These are phyloP conservation scores for Cremastinae sp. DNA, from an alignment of 2,888 invertebrate species.

Conservation along the genomic window DNA sequence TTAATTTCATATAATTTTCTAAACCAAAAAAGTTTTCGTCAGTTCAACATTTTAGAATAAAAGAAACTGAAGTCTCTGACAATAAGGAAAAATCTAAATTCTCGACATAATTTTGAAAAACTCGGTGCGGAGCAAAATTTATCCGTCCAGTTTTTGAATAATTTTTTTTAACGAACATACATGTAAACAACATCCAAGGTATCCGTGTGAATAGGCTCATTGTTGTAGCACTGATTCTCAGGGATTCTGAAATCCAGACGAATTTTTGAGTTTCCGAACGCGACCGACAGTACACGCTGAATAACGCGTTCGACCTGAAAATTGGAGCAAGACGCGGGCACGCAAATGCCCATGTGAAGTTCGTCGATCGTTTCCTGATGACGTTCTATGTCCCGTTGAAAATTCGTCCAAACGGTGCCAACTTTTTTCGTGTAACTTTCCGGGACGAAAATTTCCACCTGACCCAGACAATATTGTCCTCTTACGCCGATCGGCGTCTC, in stretches of 20 bases:
- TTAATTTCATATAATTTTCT: too few species aligned
- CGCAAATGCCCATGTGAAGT: slow-evolving; percentile 83
- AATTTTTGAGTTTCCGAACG: slow-evolving; percentile 66
- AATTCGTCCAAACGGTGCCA: slow-evolving; percentile 68
- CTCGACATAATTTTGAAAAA: not conserved
- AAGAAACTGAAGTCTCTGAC: too few species aligned
- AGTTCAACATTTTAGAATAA: too few species aligned
- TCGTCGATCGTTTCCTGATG: slow-evolving; percentile 69
- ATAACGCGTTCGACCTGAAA: slow-evolving; percentile 72
- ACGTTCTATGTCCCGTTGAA: slow-evolving; percentile 63
- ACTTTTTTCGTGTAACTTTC: slow-evolving; percentile 58
- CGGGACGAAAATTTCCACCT: slow-evolving; percentile 68
- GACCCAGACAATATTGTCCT: slow-evolving; percentile 72
- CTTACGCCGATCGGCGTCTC: slow-evolving; percentile 63
- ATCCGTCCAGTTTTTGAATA: not conserved
- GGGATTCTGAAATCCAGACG: slow-evolving; percentile 65
- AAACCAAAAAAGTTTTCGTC: too few species aligned
- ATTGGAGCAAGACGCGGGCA: slow-evolving; percentile 81
- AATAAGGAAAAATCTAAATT: too few species aligned
- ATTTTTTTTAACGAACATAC: slow-evolving; percentile 65
- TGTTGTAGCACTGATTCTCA: slow-evolving; percentile 67
- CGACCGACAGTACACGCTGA: slow-evolving; percentile 67
- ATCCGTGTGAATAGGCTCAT: slow-evolving; percentile 62
- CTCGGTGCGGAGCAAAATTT: too few species aligned
- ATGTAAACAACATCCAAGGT: slow-evolving; percentile 69